phyloP scores from a whole-genome alignment of 2,113 vertebrate genomes.

The Pedionomus torquatus region DNA sequence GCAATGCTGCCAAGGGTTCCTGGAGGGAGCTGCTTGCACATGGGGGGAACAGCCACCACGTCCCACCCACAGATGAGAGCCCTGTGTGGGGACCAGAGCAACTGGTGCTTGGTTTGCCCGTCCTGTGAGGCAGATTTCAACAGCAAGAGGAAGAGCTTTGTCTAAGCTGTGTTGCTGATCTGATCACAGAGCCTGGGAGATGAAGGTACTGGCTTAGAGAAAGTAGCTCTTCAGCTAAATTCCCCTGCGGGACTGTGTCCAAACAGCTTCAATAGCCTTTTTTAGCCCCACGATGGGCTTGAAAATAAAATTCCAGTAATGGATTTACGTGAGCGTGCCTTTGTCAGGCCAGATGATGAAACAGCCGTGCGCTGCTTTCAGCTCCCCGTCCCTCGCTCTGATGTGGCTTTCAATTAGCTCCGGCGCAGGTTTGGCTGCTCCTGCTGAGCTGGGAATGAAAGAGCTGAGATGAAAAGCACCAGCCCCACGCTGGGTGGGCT shows the following conservation, averaged over 20 bases:
- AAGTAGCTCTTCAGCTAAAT: background rate
- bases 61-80: background rate
- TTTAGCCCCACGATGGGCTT: background rate
- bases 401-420: background rate
- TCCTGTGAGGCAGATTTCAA: background rate
- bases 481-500: accelerated
- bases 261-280: slow-evolving; percentile 1
- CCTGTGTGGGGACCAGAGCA: background rate
- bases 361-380: background rate
- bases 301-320: background rate
- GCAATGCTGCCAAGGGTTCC: background rate
- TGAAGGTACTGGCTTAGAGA: background rate
- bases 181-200: background rate
- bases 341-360: background rate
- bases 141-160: accelerated
- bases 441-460: background rate
- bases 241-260: background rate
- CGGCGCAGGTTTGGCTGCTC: accelerated
- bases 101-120: accelerated
- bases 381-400: background rate
- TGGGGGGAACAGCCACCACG: background rate
- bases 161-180: accelerated
- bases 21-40: accelerated
- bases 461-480: background rate
- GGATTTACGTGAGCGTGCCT: background rate